phyloP scores from a whole-genome alignment of 2,888 invertebrate genomes.

The Gnatocerus cornutus region DNA sequence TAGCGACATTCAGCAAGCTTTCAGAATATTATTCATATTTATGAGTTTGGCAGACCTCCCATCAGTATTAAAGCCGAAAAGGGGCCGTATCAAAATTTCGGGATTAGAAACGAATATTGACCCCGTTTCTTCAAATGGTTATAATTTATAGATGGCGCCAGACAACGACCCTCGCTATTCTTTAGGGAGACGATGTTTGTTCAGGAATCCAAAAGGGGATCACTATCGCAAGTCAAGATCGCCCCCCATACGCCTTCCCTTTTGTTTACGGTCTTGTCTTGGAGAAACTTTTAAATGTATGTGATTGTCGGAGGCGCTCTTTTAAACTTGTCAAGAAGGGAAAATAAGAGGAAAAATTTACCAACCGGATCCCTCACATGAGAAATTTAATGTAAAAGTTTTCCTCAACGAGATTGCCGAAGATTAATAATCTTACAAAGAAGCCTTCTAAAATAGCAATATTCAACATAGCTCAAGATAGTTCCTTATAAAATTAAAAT shows the following conservation, averaged over 20 bases:
- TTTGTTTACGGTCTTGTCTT: conserved; percentile 46
- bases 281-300: conserved; percentile 44
- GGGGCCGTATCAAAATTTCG: conserved; percentile 33
- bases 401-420: conserved; percentile 18
- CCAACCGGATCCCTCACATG: conserved; percentile 20
- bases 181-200: conserved; percentile 43
- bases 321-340: conserved; percentile 30
- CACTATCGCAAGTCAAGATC: conserved; percentile 31
- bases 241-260: conserved; percentile 22
- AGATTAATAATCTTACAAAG: conserved; percentile 17
- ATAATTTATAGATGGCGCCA: conserved; percentile 47
- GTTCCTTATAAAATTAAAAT: too few relatives aligned
- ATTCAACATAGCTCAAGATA: too few relatives aligned
- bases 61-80: conserved; percentile 11
- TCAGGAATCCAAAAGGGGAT: conserved; percentile 36
- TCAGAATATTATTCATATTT: conserved; percentile 38
- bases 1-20: conserved; percentile 17
- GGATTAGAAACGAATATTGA: conserved; percentile 41
- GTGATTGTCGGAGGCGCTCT: conserved; percentile 42
- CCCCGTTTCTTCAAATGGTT: conserved; percentile 40
- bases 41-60: conserved; percentile 32
- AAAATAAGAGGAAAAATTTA: conserved; percentile 21
- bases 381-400: conserved; percentile 43
- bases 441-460: too few relatives aligned
- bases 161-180: conserved; percentile 43